Conservation (phyloP, 2,797 vertebrate species). For the Brachyrhaphis roseni region DNA sequence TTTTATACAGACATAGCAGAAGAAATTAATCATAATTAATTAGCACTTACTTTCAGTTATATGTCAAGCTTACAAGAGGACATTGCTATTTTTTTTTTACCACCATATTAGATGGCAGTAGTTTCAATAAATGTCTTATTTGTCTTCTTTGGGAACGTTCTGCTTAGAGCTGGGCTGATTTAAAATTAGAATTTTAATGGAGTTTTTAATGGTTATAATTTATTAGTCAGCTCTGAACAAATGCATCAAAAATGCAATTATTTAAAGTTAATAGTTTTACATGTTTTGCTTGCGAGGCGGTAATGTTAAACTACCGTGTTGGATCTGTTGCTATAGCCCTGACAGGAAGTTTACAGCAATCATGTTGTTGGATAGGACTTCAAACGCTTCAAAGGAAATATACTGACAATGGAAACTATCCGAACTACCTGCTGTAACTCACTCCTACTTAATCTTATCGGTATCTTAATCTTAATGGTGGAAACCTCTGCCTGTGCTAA, state of each 20-base stretch:
- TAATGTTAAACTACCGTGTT: not conserved
- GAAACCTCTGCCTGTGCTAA: conserved; percentile 6
- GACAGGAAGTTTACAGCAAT: not conserved
- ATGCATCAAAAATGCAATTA: not conserved
- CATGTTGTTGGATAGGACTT: conserved; percentile 3
- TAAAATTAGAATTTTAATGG: not conserved
- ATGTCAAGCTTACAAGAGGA: not conserved
- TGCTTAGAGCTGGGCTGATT: not conserved
- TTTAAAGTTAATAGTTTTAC: not conserved
- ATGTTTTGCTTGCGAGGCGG: not conserved
- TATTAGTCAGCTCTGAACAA: not conserved
- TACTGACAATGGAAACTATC: conserved; percentile 11
- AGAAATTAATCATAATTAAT: not conserved
- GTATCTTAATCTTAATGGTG: conserved; percentile 11
- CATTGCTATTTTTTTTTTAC: not conserved
- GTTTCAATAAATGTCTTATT: not conserved
- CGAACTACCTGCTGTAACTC: conserved; percentile 5
- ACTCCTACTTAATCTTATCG: conserved; percentile 32
- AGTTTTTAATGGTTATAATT: not conserved
- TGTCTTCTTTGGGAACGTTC: not conserved
- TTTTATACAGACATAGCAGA: not conserved
- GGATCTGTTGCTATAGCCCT: not conserved
- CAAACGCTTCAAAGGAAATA: not conserved
- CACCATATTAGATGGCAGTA: not conserved
- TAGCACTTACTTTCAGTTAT: not conserved